These are phyloP conservation scores for Noturus placidus DNA, from an alignment of 2,113 vertebrate genomes.

Conservation along the genomic window DNA sequence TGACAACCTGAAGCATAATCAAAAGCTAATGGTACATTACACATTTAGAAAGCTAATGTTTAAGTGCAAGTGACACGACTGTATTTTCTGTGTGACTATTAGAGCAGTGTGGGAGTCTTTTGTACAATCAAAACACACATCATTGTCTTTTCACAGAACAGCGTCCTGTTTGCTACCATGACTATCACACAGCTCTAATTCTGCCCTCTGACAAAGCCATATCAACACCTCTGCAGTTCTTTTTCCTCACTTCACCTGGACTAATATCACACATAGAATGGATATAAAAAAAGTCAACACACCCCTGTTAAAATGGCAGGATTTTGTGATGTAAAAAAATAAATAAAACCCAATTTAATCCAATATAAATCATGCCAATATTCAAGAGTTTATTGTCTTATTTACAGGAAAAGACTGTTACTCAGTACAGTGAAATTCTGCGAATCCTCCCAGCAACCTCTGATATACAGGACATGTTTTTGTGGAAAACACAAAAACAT, in stretches of 20 bases:
- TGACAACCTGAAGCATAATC: neutral
- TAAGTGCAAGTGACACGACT: neutral
- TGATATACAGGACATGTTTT: no score
- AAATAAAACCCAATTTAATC: no score
- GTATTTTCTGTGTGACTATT: neutral
- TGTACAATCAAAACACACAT: neutral
- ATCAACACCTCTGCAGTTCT: slow-evolving; percentile 29
- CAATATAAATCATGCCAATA: no score
- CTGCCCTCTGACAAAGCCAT: neutral
- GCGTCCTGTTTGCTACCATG: slow-evolving; percentile 6
- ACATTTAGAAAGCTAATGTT: neutral
- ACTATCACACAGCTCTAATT: slow-evolving; percentile 16
- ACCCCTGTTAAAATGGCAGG: no score
- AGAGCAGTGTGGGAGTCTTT: neutral
- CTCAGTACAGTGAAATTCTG: no score
- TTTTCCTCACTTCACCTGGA: slow-evolving; percentile 25
- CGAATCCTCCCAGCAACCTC: no score
- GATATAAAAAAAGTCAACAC: no score
- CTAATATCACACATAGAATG: slow-evolving; percentile 20
- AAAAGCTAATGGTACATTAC: neutral
- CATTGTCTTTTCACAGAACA: neutral
- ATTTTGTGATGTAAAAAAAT: no score
- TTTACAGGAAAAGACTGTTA: no score
- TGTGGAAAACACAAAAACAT: no score
- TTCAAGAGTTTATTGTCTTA: no score